phyloP scores from a whole-genome alignment of 2,113 vertebrate genomes.

The Uria aalge region DNA sequence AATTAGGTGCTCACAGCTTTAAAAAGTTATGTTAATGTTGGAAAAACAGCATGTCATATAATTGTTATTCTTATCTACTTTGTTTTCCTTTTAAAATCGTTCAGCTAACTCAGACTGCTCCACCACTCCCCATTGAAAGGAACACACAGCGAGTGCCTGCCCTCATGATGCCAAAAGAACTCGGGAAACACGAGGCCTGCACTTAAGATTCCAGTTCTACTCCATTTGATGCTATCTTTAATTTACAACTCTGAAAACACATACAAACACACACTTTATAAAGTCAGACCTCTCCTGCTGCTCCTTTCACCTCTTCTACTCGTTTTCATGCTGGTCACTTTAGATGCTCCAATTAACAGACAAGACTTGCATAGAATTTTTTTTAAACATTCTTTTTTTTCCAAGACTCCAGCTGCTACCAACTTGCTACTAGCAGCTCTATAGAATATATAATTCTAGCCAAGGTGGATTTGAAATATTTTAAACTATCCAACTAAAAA shows the following conservation, averaged over 20 bases:
- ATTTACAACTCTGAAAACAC: constrained; percentile 21
- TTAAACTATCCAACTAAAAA: constrained; percentile 4
- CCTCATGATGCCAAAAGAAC: neutral
- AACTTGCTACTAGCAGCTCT: constrained; percentile 2
- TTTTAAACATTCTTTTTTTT: neutral
- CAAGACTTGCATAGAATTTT: neutral
- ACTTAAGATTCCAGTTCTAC: neutral
- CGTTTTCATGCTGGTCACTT: neutral
- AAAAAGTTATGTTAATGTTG: neutral
- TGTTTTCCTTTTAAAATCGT: neutral
- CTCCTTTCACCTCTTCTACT: neutral
- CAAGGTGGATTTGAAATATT: neutral
- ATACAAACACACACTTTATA: neutral
- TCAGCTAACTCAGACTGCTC: neutral
- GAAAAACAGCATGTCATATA: neutral
- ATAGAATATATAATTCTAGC: neutral
- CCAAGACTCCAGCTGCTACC: constrained; percentile 14
- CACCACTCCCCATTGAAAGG: neutral
- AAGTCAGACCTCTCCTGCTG: neutral
- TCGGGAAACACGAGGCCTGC: neutral
- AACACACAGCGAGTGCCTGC: neutral
- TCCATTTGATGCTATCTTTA: constrained; percentile 9
- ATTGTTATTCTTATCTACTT: neutral
- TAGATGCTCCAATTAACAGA: neutral
- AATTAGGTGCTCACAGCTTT: neutral